These are phyloP conservation scores for Notechis scutatus DNA, from an alignment of 2,113 vertebrate genomes.

Conservation along the genomic window DNA sequence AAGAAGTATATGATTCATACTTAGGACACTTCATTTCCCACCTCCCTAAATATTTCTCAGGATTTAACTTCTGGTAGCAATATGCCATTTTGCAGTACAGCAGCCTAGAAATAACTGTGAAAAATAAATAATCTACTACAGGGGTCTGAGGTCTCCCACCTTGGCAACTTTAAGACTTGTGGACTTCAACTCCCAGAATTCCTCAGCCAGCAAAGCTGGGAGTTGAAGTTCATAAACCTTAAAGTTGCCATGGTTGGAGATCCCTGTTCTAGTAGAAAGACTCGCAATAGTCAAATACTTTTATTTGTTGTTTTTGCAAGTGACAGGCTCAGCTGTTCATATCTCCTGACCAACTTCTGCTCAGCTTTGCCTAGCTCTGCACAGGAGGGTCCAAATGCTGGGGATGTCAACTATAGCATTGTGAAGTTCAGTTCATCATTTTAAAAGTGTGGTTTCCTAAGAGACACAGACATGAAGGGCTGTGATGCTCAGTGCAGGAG, in stretches of 20 bases:
- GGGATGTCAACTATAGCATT: not conserved
- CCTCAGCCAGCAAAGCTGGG: no score
- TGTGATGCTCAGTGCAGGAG: not conserved
- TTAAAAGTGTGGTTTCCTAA: not conserved
- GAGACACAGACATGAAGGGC: not conserved
- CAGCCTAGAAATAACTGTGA: not conserved
- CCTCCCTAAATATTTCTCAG: not conserved
- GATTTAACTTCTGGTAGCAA: not conserved
- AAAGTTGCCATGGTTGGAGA: no score
- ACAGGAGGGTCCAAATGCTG: not conserved
- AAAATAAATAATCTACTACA: not conserved
- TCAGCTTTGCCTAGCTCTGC: not conserved
- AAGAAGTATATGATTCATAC: not conserved
- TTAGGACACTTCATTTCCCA: not conserved
- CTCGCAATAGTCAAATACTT: not conserved
- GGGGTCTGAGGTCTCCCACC: no score
- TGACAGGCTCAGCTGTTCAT: not conserved
- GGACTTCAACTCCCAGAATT: no score
- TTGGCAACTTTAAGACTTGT: no score
- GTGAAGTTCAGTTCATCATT: not conserved
- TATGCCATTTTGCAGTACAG: not conserved
- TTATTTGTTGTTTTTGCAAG: not conserved
- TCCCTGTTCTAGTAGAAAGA: not conserved
- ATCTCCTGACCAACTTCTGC: not conserved
- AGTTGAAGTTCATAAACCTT: no score